Evolutionary conservation across 2,797 vertebrate species (phyloP), one percentile per base, ranked within the genome.

Genomic region (Phalloptychus januarius): DNA sequence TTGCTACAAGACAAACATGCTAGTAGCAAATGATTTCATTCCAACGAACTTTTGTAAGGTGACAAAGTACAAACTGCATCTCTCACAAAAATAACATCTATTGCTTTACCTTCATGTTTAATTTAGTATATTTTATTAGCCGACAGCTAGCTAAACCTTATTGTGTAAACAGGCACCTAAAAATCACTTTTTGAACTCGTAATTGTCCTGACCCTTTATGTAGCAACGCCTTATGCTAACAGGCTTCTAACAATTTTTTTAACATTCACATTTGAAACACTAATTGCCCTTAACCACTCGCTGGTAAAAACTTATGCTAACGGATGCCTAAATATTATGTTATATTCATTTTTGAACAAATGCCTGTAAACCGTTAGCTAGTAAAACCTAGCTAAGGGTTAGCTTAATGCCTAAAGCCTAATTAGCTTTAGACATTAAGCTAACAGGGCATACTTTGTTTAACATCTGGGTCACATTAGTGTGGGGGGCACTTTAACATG

Each of bases 391-490:
- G 45, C 45, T 16, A 18, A 46, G 23, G 48, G 23, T 52, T 52
- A 52, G 20, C 48, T 52, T 52, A 23, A 50, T 8, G 18, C 23
- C 48, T 50, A 50, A 23, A 50, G 20, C 20, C 23, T 50, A 0
- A 10, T 52, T 52, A 20, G 48, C 20, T 50, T 50, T 52, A 25
- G 48, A 52, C 33, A 20, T 38, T 28, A 42, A 61, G 50, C 82
- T 42, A 56, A 65, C 0, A 0, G 25, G 65, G 1, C 28, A n/a
- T 76, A 46, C 33, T 3, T 3, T 71, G 61, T 23, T 79, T 81
- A 78, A 52, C 84, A 76, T 80, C 79, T n/a, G 40, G 65, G 69
- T 84, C 77, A 79, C 76, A 69, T 76, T 84, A 74, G 65, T 58
- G 18, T 50, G 56, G 33, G 33, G 13, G 8, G 31, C 2, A 72